Evolutionary conservation across 30 jellyfish, hydroid and myxozoan genomes (phyloP).

Genomic region (Rhopilema esculentum): DNA sequence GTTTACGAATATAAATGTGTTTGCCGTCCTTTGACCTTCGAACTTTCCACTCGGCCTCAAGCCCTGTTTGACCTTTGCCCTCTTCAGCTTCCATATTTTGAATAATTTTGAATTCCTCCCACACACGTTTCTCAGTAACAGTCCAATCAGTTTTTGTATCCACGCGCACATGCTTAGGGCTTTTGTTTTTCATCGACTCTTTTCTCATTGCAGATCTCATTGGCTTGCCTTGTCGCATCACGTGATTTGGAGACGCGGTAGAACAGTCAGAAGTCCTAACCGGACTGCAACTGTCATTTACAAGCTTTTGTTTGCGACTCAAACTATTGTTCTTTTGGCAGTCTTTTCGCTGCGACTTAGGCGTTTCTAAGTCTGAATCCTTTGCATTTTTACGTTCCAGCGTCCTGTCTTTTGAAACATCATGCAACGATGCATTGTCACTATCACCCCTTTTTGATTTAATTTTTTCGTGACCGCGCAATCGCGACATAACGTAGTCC

Average conservation of each 20-base stretch:
- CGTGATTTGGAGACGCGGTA: conserved; percentile 36
- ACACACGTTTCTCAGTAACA: conserved; percentile 87
- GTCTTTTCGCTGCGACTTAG: conserved; percentile 29
- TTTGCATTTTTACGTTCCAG: conserved; percentile 39
- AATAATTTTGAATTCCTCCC: conserved; percentile 96
- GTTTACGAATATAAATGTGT: conserved; percentile 89
- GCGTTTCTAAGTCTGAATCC: conserved; percentile 38
- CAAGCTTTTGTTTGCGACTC: conserved; percentile 35
- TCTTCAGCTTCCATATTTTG: conserved; percentile 94
- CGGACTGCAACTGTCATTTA: conserved; percentile 36
- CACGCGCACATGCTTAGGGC: conserved; percentile 86
- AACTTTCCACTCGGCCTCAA: conserved; percentile 96
- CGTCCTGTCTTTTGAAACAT: conserved; percentile 26
- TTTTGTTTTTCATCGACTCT: conserved; percentile 40
- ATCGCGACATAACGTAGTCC: conserved; percentile 57
- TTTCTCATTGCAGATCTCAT: conserved; percentile 70
- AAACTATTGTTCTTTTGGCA: conserved; percentile 29
- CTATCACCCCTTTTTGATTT: conserved; percentile 30
- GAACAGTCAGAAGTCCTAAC: conserved; percentile 23
- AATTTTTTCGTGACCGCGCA: conserved; percentile 65
- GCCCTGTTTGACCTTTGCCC: conserved; percentile 66
- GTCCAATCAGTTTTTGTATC: conserved; percentile 96
- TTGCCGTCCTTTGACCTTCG: conserved; percentile 98
- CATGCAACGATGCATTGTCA: conserved; percentile 40
- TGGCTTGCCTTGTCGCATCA: conserved; percentile 15